Evolutionary conservation across 2,888 invertebrate species (phyloP).

Genomic region (Sminthurinus aureus): DNA sequence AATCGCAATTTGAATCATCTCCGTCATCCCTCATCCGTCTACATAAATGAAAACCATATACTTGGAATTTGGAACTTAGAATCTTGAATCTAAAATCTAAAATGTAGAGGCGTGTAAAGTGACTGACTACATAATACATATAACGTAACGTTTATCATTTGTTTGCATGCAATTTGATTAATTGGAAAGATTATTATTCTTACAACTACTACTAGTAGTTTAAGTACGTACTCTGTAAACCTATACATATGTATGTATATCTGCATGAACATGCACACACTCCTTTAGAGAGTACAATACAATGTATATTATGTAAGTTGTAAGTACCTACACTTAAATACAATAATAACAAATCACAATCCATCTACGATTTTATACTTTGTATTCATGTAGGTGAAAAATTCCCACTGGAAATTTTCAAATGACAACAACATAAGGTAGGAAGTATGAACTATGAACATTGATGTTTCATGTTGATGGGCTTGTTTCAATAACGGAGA

Average conservation of each 20-base stretch:
- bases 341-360: no score
- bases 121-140: background rate
- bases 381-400: no score
- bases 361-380: no score
- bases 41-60: background rate
- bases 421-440: no score
- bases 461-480: no score
- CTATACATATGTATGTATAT: background rate
- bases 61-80: background rate
- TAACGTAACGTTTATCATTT: background rate
- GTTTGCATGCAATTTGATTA: conserved; percentile 29
- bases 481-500: no score
- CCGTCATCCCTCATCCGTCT: background rate
- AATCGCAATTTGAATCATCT: background rate
- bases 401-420: no score
- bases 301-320: no score
- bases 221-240: background rate
- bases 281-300: no score
- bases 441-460: no score
- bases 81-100: background rate
- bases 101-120: background rate
- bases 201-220: background rate
- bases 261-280: background rate
- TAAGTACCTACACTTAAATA: no score
- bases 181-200: conserved; percentile 14